phyloP scores from a whole-genome alignment of 2,888 invertebrate genomes.

The Pyralis farinalis region DNA sequence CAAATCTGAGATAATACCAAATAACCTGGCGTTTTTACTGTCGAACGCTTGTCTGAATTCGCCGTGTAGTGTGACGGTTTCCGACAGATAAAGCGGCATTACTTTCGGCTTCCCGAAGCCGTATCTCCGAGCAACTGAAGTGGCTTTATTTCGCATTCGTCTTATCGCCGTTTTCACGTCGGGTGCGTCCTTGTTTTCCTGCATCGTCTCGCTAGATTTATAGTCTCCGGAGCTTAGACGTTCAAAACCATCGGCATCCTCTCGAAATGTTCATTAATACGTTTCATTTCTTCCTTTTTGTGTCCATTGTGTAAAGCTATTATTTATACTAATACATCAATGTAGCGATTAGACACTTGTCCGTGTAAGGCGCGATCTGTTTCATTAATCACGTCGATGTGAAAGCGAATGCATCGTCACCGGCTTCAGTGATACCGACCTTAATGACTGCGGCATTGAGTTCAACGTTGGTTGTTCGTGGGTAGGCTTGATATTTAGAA shows the following conservation, averaged over 20 bases:
- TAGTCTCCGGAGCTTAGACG: conserved; percentile 30
- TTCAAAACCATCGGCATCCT: conserved; percentile 11
- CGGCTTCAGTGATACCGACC: conserved; percentile 23
- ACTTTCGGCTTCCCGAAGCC: conserved; percentile 9
- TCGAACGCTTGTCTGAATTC: conserved; percentile 3
- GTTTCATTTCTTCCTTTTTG: conserved; percentile 18
- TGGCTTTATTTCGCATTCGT: conserved; percentile 42
- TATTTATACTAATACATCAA: conserved; percentile 57
- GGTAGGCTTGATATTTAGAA: conserved; percentile 31
- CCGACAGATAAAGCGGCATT: conserved; percentile 14
- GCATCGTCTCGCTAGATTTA: conserved; percentile 38
- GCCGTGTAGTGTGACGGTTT: conserved; percentile 4
- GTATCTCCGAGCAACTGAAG: conserved; percentile 16
- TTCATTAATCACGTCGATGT: conserved; percentile 63
- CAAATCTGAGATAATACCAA: not conserved
- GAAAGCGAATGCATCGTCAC: conserved; percentile 35
- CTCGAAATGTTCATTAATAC: conserved; percentile 24
- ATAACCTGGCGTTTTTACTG: conserved; percentile 1
- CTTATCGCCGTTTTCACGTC: conserved; percentile 28
- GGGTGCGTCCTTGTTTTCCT: conserved; percentile 26
- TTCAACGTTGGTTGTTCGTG: conserved; percentile 24
- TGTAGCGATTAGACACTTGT: conserved; percentile 60
- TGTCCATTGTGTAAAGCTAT: conserved; percentile 21
- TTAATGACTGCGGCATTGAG: conserved; percentile 25
- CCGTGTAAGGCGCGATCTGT: conserved; percentile 49